Conservation (phyloP, 2,888 invertebrate genomes). For the Oxytorus armatus region DNA sequence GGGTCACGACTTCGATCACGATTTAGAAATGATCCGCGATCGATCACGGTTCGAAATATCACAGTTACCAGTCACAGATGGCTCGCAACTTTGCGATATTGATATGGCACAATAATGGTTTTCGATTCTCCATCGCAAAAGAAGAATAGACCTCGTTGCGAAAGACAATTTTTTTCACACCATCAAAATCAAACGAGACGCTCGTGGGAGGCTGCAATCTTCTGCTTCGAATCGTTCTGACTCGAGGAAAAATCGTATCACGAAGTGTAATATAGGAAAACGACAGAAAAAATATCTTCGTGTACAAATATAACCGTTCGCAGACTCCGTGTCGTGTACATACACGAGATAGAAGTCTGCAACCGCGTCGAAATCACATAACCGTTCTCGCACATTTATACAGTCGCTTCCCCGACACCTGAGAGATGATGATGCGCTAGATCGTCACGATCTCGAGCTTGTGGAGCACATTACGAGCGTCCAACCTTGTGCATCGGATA, state of each 20-base stretch:
- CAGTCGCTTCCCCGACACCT: slow-evolving; percentile 60
- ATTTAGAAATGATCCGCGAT: slow-evolving; percentile 60
- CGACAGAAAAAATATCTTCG: neutral
- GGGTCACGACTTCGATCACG: slow-evolving; percentile 66
- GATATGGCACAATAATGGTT: slow-evolving; percentile 54
- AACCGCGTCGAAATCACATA: slow-evolving; percentile 40
- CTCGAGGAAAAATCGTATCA: slow-evolving; percentile 48
- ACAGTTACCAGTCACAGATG: slow-evolving; percentile 33
- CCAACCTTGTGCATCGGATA: slow-evolving; percentile 67
- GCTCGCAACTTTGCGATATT: slow-evolving; percentile 10
- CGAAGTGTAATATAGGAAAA: slow-evolving; percentile 47
- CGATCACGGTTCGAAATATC: slow-evolving; percentile 60
- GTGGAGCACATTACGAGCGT: slow-evolving; percentile 44
- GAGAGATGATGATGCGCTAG: slow-evolving; percentile 62
- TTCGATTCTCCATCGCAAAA: slow-evolving; percentile 30
- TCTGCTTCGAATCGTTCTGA: slow-evolving; percentile 27
- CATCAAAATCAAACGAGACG: slow-evolving; percentile 45
- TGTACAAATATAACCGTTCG: slow-evolving; percentile 27
- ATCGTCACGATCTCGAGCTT: slow-evolving; percentile 67
- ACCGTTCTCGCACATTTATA: slow-evolving; percentile 52
- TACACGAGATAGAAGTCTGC: neutral
- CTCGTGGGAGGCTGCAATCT: slow-evolving; percentile 11
- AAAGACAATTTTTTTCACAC: slow-evolving; percentile 38
- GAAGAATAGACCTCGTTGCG: slow-evolving; percentile 23
- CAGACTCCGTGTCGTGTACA: slow-evolving; percentile 3